These are phyloP conservation scores for Buphagus erythrorhynchus DNA, from an alignment of 2,797 vertebrate genomes.

Conservation along the genomic window DNA sequence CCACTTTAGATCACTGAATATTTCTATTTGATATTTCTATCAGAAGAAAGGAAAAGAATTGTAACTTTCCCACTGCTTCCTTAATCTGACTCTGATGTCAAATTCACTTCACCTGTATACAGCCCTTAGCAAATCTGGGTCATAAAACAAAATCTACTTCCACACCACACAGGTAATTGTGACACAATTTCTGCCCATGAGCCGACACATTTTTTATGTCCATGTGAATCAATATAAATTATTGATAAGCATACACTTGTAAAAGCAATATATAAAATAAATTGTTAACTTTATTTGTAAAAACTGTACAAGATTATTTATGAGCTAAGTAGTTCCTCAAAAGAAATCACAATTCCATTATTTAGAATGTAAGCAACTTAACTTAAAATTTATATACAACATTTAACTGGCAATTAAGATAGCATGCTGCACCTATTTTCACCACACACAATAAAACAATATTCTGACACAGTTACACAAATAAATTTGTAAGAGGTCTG, in stretches of 20 bases:
- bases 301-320: not conserved
- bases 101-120: not conserved
- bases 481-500: not conserved
- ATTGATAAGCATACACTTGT: not conserved
- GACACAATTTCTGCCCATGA: not conserved
- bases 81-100: not conserved
- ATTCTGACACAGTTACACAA: not conserved
- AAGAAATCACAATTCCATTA: not conserved
- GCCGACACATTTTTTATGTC: not conserved
- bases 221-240: not conserved
- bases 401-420: not conserved
- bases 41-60: not conserved
- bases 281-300: not conserved
- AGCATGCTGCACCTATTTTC: not conserved
- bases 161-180: accelerated
- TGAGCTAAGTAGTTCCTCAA: not conserved
- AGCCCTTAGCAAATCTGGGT: not conserved
- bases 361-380: not conserved
- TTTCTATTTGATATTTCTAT: not conserved
- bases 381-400: not conserved
- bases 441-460: not conserved
- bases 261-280: not conserved
- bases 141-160: not conserved
- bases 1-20: not conserved
- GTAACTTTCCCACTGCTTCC: not conserved